A percentile compares a stretch with the other conserved stretches of the same genome.
phyloP scores from a whole-genome alignment of 2,113 vertebrate genomes.

The Pelecanoides urinatrix region DNA sequence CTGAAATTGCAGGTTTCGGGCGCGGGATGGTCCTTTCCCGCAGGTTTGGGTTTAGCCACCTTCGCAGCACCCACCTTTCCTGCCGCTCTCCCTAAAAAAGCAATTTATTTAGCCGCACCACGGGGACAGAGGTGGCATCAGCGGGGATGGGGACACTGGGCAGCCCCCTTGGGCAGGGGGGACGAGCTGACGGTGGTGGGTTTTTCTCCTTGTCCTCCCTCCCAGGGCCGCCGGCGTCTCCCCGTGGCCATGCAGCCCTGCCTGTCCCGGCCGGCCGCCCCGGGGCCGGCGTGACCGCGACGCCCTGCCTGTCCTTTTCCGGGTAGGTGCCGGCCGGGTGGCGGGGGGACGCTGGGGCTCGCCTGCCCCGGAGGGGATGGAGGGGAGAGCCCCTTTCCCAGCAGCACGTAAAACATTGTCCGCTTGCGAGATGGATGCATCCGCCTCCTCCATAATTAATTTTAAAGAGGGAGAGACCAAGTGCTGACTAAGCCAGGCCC shows the following conservation, averaged over 20 bases:
- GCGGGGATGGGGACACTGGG: neutral
- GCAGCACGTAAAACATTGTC: neutral
- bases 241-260: conserved; percentile 16
- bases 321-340: neutral
- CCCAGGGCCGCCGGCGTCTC: neutral
- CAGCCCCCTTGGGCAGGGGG: neutral
- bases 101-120: accelerated
- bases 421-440: accelerated
- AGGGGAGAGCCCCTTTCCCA: neutral
- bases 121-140: accelerated
- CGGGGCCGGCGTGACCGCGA: neutral
- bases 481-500: conserved; percentile 26
- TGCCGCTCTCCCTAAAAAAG: neutral
- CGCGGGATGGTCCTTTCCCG: accelerated
- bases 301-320: conserved; percentile 10
- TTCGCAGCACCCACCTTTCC: neutral
- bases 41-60: neutral
- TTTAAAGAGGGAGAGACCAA: conserved; percentile 1
- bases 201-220: neutral
- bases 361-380: neutral
- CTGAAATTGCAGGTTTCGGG: neutral
- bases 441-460: neutral
- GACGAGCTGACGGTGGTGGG: neutral
- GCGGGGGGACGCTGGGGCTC: accelerated
- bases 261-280: neutral